These are phyloP conservation scores for Tricholaema leucomelas DNA, from an alignment of 2,113 vertebrate genomes.

Conservation along the genomic window DNA sequence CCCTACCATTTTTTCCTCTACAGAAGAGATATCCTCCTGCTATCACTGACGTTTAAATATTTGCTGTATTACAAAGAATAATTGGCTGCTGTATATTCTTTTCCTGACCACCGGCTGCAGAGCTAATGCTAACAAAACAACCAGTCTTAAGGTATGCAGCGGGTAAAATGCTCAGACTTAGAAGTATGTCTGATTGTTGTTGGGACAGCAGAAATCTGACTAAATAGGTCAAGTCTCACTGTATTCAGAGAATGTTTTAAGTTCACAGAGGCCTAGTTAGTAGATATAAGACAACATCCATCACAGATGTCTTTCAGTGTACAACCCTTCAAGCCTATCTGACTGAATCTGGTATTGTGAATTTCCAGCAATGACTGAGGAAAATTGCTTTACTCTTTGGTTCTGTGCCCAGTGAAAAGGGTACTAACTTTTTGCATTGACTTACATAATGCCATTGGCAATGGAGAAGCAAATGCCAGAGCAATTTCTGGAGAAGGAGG, in stretches of 20 bases:
- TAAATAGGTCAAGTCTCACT: conserved; percentile 11
- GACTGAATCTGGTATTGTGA: not conserved
- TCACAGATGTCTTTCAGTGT: not conserved
- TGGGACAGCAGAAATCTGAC: not conserved
- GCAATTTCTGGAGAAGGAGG: not conserved
- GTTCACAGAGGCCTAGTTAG: conserved; percentile 50
- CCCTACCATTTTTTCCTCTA: not conserved
- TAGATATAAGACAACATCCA: conserved; percentile 17
- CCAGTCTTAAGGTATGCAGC: conserved; percentile 26
- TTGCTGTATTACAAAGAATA: conserved; percentile 28
- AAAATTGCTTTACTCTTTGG: not conserved
- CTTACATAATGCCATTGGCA: not conserved
- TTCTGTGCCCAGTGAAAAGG: not conserved
- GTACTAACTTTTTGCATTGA: not conserved
- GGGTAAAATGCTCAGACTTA: conserved; percentile 10
- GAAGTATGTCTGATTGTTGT: conserved; percentile 4
- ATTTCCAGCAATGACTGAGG: not conserved
- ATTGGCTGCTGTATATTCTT: not conserved
- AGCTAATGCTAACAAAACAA: conserved; percentile 31
- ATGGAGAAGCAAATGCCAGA: not conserved
- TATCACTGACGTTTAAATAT: conserved; percentile 51
- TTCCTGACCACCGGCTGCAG: conserved; percentile 7
- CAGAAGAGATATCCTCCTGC: conserved; percentile 29
- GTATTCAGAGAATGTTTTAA: conserved; percentile 21
- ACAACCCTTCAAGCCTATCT: not conserved